These are phyloP conservation scores for Diaperis boleti DNA, from an alignment of 2,888 invertebrate genomes.

Conservation along the genomic window DNA sequence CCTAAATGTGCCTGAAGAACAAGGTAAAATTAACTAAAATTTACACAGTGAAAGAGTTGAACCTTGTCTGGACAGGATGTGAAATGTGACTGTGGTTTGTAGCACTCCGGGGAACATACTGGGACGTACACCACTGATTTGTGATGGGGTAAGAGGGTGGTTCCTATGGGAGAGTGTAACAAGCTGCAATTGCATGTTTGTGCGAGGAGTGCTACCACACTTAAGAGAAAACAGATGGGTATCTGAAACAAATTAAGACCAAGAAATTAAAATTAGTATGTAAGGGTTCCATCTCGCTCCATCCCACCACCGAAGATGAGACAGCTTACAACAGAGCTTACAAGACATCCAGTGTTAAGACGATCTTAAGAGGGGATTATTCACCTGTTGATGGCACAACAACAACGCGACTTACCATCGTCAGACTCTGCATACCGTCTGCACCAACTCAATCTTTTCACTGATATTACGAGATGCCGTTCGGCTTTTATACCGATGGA, in stretches of 20 bases:
- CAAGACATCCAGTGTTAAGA: no score
- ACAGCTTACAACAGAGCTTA: no score
- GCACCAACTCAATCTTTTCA: slow-evolving; percentile 12
- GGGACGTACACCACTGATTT: slow-evolving; percentile 28
- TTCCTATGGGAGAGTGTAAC: neutral
- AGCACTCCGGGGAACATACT: slow-evolving; percentile 19
- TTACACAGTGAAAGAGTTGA: neutral
- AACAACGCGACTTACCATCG: slow-evolving; percentile 26
- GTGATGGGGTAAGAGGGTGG: neutral
- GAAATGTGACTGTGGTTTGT: slow-evolving; percentile 14
- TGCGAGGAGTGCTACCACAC: slow-evolving; percentile 26
- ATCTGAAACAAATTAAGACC: slow-evolving; percentile 29
- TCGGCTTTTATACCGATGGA: slow-evolving; percentile 35
- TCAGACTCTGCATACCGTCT: slow-evolving; percentile 19
- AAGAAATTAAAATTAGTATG: no score
- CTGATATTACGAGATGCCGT: slow-evolving; percentile 22
- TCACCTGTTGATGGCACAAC: no score
- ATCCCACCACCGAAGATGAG: no score
- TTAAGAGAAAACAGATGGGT: slow-evolving; percentile 18
- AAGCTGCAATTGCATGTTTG: slow-evolving; percentile 9
- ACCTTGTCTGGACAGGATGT: slow-evolving; percentile 1
- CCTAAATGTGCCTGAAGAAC: slow-evolving; percentile 5
- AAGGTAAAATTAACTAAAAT: neutral
- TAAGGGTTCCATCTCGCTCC: no score
- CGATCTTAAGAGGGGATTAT: no score